Evolutionary conservation across 2,113 vertebrate species (phyloP).

Genomic region (Pyrgilauda ruficollis): DNA sequence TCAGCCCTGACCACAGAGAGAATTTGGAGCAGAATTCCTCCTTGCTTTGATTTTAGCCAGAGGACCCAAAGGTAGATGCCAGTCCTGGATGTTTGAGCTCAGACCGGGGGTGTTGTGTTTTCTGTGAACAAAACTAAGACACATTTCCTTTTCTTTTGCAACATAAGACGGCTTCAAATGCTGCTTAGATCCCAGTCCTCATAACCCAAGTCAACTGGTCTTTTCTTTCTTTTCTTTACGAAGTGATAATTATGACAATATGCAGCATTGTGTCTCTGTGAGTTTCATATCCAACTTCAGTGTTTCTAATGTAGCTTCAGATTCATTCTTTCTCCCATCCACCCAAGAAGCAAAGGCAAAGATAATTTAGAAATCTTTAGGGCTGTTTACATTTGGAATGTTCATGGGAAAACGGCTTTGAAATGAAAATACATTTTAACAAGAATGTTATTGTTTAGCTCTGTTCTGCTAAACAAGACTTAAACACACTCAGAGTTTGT

Average conservation of each 20-base stretch:
- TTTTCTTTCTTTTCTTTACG: constrained; percentile 33
- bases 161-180: constrained; percentile 6
- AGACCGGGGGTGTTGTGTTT: neutral
- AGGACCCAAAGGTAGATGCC: neutral
- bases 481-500: neutral
- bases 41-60: neutral
- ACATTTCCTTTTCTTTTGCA: constrained; percentile 3
- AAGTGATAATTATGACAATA: constrained; percentile 61
- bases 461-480: constrained; percentile 49
- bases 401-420: constrained; percentile 32
- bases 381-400: constrained; percentile 28
- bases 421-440: constrained; percentile 49
- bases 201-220: constrained; percentile 6
- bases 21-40: neutral
- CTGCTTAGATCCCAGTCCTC: neutral
- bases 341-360: constrained; percentile 7
- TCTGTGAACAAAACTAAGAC: neutral
- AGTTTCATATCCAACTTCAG: constrained; percentile 43
- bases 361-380: constrained; percentile 39
- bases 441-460: constrained; percentile 49
- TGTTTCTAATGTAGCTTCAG: neutral
- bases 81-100: neutral
- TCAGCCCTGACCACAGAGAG: neutral
- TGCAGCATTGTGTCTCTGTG: constrained; percentile 41
- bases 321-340: neutral